Conservation (phyloP, 1,140 invertebrate genomes). For the Meloidogyne hapla region DNA sequence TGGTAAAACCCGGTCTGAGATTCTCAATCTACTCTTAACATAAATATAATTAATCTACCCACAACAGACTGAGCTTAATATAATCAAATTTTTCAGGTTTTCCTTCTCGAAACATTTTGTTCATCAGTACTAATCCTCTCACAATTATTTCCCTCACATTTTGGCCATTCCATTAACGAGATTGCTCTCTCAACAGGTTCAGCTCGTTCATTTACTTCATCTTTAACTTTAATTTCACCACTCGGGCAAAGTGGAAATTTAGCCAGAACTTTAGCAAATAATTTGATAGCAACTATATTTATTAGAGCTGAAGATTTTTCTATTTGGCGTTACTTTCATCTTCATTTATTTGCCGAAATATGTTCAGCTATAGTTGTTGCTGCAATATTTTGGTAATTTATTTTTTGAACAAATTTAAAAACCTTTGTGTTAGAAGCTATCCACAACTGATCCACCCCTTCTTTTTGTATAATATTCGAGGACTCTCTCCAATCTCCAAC, state of each 20-base stretch:
- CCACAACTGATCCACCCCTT: too few species aligned
- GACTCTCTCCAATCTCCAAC: too few species aligned
- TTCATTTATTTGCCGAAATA: slow-evolving; percentile 29
- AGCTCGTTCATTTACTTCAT: slow-evolving; percentile 5
- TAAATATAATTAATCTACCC: too few species aligned
- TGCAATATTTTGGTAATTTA: slow-evolving; percentile 25
- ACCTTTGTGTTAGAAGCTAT: too few species aligned
- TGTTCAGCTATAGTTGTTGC: slow-evolving; percentile 23
- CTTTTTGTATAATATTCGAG: too few species aligned
- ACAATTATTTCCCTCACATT: neutral
- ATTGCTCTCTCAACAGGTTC: neutral
- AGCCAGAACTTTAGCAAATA: slow-evolving; percentile 33
- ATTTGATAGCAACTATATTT: slow-evolving; percentile 33
- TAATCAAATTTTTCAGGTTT: too few species aligned
- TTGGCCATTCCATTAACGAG: neutral
- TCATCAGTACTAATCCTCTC: neutral
- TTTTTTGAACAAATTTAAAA: too few species aligned
- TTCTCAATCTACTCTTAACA: too few species aligned
- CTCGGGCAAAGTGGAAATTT: slow-evolving; percentile 39
- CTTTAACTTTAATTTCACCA: slow-evolving; percentile 25
- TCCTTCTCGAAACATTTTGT: slow-evolving; percentile 1
- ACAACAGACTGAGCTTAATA: too few species aligned
- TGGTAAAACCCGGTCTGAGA: too few species aligned
- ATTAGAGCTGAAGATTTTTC: slow-evolving; percentile 13
- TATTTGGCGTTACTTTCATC: slow-evolving; percentile 36